Base-by-base conservation (phyloP, 2,888 invertebrate species). In the Incurvaria masculella region DNA sequence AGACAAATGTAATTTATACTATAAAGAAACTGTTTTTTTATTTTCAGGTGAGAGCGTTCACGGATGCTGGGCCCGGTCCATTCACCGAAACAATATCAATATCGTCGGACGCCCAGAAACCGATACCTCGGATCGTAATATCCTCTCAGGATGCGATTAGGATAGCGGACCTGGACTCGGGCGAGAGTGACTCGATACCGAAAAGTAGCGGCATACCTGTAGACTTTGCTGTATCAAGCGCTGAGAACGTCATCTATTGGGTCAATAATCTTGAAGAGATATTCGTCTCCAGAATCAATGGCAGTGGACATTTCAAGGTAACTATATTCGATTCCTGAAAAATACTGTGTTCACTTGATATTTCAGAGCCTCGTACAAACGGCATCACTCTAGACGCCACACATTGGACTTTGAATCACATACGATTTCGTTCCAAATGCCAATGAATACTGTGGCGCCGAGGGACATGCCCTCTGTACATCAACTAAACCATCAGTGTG, bases 181-280 rank as follows among this genome's bases (percentile, higher is more conserved):
- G 85, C 23, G 78, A 78, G 4, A 82, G 82, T 44, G 79, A 81
- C 53, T 82, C 78, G 2, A 72, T 85, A 42, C 67, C 86, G 10
- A 81, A 85, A 50, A 85, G 83, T 38, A 83, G 84, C 6, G 84
- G 85, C 6, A 84, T 84, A 48, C 88, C 89, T 0, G 78, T 86
- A 10, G 88, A 89, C 59, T 79, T 92, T 49, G 80, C 84, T 8
- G 82, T 84, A 51, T 75, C 87, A 38, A 82, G 86, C 2, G 82
- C 83, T 56, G 92, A 92, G 59, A 82, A 86, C 48, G 81, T 86
- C 19, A 74, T 93, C 4, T 89, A 89, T 58, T 95, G 94, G 94
- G 83, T 92, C 14, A 91, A 93, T 59, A 85, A 89, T 57, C 80
- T 86, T 61, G 83, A 86, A 52, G 87, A 89, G 63, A 68, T 90